Percentiles rank a stretch among this genome's conserved stretches.
Evolutionary conservation across 1,140 invertebrate species (phyloP).

Genomic region (Bombus impatiens): DNA sequence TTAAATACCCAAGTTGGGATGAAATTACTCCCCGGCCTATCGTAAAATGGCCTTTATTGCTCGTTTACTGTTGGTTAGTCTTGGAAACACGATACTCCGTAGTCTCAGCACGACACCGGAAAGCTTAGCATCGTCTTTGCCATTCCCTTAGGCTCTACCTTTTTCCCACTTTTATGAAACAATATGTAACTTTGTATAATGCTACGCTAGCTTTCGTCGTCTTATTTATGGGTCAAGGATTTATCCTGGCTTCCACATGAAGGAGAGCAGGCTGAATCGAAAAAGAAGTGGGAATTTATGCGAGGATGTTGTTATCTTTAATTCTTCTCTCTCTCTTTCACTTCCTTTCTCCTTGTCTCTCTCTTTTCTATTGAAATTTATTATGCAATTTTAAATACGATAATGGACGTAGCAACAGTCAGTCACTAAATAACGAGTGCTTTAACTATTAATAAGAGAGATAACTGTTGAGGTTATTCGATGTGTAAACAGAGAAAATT

Average conservation of each 20-base stretch:
- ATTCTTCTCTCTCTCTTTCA: no score
- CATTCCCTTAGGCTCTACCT: background rate
- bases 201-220: constrained; percentile 18
- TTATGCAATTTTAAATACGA: constrained; percentile 15
- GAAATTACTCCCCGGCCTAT: constrained; percentile 23
- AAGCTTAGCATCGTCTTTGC: constrained; percentile 16
- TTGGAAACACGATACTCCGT: constrained; percentile 26
- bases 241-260: constrained; percentile 41
- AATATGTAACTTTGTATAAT: constrained; percentile 57
- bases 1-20: constrained; percentile 26
- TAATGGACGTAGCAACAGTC: background rate
- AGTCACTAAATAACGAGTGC: no score
- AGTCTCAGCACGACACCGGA: constrained; percentile 42
- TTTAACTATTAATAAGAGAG: no score
- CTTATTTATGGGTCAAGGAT: constrained; percentile 60
- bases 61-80: constrained; percentile 59
- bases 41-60: constrained; percentile 61
- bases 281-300: constrained; percentile 66
- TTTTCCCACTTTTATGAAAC: constrained; percentile 33
- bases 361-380: constrained; percentile 47
- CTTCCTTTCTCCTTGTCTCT: constrained; percentile 5
- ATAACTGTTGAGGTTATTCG: no score
- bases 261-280: constrained; percentile 48
- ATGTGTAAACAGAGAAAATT: no score
- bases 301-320: background rate